Base-by-base conservation (phyloP, 2,888 invertebrate species). In the Xestia ashworthii region DNA sequence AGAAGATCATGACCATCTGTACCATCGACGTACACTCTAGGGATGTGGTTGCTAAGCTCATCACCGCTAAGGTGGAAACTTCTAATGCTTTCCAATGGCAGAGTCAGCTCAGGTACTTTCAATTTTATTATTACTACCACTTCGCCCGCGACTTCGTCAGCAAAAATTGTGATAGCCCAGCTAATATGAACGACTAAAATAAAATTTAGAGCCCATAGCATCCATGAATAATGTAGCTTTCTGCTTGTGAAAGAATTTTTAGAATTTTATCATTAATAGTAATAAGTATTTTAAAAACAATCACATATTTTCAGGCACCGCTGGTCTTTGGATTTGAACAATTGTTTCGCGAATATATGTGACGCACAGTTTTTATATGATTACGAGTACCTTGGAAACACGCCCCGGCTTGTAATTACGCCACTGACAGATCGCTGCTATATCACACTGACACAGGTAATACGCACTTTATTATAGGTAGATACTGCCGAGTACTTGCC, bases 1-100 rank as follows among this genome's bases (percentile, higher is more conserved):
- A 99, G 94, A 99, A 99, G 94, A 99, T 99, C 89, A 99, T 99
- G 98, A 99, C 99, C 0, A 98, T 99, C 89, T 99, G 99, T 94
- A 99, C 99, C 5, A 99, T 99, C 80, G 99, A 99, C 92, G 99
- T 99, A 2, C 99, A 99, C 91, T 99, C 99, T 8, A 97, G 99
- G 90, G 99, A 99, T 93, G 99, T 99, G 12, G 99, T 99, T 0
- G 98, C 98, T 0, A 99, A 99, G 92, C 97, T 99, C 91, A 99
- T 99, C 76, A 85, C 96, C 0, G 97, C 98, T 87, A 99, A 98
- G 93, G 98, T 99, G 0, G 99, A 99, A 85, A 97, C 97, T 68
- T 97, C 98, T 0, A 97, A 98, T 53, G 98, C 98, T 5, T 99
- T 99, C 92, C 98, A 98, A 89, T 99, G 99, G 99, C 99, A 99